Evolutionary conservation across 1,140 invertebrate species (phyloP).

Genomic region (Stenopsyche tienmushanensis): DNA sequence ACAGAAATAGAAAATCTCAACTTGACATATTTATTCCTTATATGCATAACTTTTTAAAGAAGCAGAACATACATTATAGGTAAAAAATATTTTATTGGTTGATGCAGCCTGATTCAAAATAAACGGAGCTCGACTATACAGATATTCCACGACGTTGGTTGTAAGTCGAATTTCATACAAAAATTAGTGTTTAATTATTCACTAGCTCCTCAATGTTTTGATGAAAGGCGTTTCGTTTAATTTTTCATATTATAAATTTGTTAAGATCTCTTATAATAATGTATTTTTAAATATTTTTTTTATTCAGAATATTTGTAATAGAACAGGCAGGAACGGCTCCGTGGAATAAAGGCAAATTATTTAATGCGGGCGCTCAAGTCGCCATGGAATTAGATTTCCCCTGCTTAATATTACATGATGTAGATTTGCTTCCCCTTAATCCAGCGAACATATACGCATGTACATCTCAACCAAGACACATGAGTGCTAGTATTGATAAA

Average conservation of each 20-base stretch:
- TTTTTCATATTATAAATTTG: not conserved
- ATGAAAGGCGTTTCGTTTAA: not conserved
- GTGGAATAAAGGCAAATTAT: slow-evolving; percentile 91
- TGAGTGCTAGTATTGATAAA: slow-evolving; percentile 84
- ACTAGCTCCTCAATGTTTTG: not conserved
- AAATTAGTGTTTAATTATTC: too few relatives aligned
- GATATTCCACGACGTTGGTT: too few relatives aligned
- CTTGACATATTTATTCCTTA: slow-evolving; percentile 79
- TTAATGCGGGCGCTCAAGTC: slow-evolving; percentile 83
- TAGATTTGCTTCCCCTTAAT: slow-evolving; percentile 87
- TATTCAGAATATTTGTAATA: slow-evolving; percentile 77
- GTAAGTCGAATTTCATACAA: too few relatives aligned
- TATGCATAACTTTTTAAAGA: slow-evolving; percentile 86
- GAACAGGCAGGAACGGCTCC: slow-evolving; percentile 77
- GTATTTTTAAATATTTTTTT: not conserved
- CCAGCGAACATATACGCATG: slow-evolving; percentile 85
- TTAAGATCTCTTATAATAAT: not conserved
- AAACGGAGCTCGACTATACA: too few relatives aligned
- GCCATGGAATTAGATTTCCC: slow-evolving; percentile 66
- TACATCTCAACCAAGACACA: slow-evolving; percentile 71
- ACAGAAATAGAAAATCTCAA: slow-evolving; percentile 80
- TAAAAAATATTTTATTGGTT: slow-evolving; percentile 39
- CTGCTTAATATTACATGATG: slow-evolving; percentile 90
- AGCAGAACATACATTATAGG: slow-evolving; percentile 81
- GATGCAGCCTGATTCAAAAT: not conserved